These are phyloP conservation scores for Neoitamus cyanurus DNA, from an alignment of 2,888 invertebrate genomes.

Conservation along the genomic window DNA sequence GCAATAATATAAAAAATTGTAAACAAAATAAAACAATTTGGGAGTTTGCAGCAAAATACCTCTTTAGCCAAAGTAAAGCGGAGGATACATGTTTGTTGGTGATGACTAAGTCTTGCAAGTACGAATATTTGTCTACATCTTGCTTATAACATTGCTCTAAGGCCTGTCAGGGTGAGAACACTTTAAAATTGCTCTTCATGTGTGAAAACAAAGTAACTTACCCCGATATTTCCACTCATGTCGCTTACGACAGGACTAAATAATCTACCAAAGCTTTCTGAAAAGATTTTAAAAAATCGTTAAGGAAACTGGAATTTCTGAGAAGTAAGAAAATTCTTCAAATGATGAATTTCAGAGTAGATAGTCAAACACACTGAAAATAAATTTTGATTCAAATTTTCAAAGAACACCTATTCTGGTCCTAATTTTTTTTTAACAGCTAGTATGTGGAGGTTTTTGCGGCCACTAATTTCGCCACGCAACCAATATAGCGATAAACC, in stretches of 20 bases:
- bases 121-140: slow-evolving; percentile 69
- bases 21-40: no score
- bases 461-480: no score
- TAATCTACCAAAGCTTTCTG: slow-evolving; percentile 79
- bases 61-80: slow-evolving; percentile 80
- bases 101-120: slow-evolving; percentile 76
- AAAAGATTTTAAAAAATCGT: slow-evolving; percentile 55
- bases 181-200: not conserved
- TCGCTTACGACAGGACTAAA: slow-evolving; percentile 81
- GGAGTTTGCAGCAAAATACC: slow-evolving; percentile 65
- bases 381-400: no score
- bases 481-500: no score
- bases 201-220: slow-evolving; percentile 62
- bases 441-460: no score
- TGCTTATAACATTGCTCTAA: slow-evolving; percentile 69
- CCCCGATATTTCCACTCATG: slow-evolving; percentile 81
- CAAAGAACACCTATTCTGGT: no score
- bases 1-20: no score
- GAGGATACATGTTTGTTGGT: slow-evolving; percentile 72
- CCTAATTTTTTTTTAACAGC: no score
- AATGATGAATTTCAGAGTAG: no score
- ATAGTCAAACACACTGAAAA: no score
- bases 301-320: no score
- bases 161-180: slow-evolving; percentile 69
- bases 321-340: no score